These are phyloP conservation scores for Sceliomorpha sp. DNA, from an alignment of 2,888 invertebrate species.

Conservation along the genomic window DNA sequence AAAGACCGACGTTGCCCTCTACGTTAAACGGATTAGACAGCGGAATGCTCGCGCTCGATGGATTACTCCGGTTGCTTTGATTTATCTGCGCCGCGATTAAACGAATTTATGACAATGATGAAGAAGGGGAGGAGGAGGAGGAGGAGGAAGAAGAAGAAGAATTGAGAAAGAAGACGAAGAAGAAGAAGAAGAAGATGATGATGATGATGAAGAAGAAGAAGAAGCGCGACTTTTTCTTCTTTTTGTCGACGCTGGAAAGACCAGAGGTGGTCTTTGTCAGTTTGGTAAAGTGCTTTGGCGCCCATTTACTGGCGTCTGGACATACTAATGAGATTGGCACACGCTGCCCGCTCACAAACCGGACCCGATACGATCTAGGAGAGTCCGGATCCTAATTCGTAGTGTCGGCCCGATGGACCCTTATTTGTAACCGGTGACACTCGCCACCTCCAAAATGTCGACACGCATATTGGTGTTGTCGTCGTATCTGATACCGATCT, in stretches of 20 bases:
- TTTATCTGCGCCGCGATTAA: constrained; percentile 45
- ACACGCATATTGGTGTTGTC: constrained; percentile 55
- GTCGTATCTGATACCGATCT: constrained; percentile 26
- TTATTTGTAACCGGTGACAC: constrained; percentile 73
- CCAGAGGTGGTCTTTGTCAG: constrained; percentile 53
- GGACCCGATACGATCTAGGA: constrained; percentile 69
- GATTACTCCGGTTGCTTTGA: constrained; percentile 65
- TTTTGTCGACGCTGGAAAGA: neutral
- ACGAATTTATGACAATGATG: constrained; percentile 52
- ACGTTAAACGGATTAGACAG: constrained; percentile 80
- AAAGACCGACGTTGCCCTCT: constrained; percentile 65
- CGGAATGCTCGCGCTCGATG: constrained; percentile 75
- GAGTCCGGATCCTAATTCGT: constrained; percentile 70
- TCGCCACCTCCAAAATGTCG: constrained; percentile 63
- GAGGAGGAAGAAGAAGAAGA: too few species aligned
- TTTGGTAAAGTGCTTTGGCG: constrained; percentile 50
- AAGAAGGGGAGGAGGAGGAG: too few species aligned
- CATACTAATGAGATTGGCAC: constrained; percentile 62
- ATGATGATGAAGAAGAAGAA: too few species aligned
- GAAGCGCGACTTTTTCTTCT: constrained; percentile 14
- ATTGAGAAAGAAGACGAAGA: too few species aligned
- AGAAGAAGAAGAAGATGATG: too few species aligned
- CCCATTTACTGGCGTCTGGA: constrained; percentile 58
- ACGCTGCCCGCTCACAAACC: constrained; percentile 56
- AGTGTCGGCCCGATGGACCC: constrained; percentile 65